phyloP scores from a whole-genome alignment of 1,140 invertebrate genomes.

The Atta texana region DNA sequence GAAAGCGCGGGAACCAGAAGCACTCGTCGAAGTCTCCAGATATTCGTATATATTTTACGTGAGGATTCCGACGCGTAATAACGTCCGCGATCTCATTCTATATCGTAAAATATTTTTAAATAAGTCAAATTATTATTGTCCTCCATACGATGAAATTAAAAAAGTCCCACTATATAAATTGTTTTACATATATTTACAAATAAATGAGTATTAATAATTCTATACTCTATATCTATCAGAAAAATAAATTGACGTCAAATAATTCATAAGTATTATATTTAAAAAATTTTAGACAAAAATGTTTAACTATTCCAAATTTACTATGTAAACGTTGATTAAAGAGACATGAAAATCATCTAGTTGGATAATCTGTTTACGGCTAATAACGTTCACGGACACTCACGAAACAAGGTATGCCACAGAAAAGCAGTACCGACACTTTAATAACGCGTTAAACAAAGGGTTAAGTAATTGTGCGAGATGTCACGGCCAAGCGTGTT shows the following conservation, averaged over 20 bases:
- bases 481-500: slow-evolving; percentile 24
- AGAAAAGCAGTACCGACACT: slow-evolving; percentile 15
- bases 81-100: neutral
- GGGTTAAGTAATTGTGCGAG: slow-evolving; percentile 38
- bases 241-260: neutral
- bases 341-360: neutral
- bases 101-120: neutral
- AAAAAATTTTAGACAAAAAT: neutral
- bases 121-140: neutral
- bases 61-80: slow-evolving; percentile 64
- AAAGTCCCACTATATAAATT: neutral
- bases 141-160: neutral
- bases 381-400: neutral
- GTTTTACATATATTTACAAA: neutral
- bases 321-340: neutral
- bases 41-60: slow-evolving; percentile 72
- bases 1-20: slow-evolving; percentile 66
- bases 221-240: neutral
- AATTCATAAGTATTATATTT: neutral
- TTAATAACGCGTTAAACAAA: slow-evolving; percentile 48
- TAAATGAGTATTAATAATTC: neutral
- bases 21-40: slow-evolving; percentile 68
- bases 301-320: neutral
- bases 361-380: neutral
- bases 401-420: neutral